Evolutionary conservation across 2,113 vertebrate species (phyloP), one percentile per base, ranked within the genome.

Genomic region (Dasypus novemcinctus): DNA sequence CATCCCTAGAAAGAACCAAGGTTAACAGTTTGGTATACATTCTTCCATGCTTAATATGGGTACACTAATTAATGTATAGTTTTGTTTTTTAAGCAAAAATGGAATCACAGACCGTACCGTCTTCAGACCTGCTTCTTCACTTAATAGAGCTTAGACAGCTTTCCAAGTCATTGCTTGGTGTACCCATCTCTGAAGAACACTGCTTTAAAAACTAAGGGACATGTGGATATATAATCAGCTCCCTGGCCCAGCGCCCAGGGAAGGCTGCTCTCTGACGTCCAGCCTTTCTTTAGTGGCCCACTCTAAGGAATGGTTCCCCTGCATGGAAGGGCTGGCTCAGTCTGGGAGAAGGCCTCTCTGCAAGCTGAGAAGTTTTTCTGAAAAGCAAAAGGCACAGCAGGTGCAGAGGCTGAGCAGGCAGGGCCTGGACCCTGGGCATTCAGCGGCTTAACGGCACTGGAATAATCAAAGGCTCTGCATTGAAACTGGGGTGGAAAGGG

Each of bases 391-490:
- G 68, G 27, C 2, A 0, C 33, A 12, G 63, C 38, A 57, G 33
- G 36, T 68, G 36, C 4, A 18, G n/a, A 0, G 17, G 63, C 72
- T 79, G 71, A 43, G 38, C 17, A 25, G 38, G 52, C 12, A 46
- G n/a, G 43, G 29, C 41, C 33, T 25, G 33, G 2, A 15, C 52
- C 59, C 0, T 33, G 36, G 12, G 31, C 3, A 0, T n/a, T 27
- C 41, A 29, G 54, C 52, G 59, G 43, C 41, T 63, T 87, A 38
- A 20, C 0, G 43, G 43, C 13, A 20, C 54, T 25, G 46, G 25
- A 25, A 71, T 38, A n/a, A 57, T 82, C 69, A 46, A 43, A 63
- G 43, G 61, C 49, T 52, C 69, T 57, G 52, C 6, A 27, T 0
- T 83, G 49, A 78, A 33, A 61, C 0, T 6, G 68, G 75, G n/a